These are phyloP conservation scores for Halesus radiatus DNA, from an alignment of 1,140 invertebrate genomes.

Conservation along the genomic window DNA sequence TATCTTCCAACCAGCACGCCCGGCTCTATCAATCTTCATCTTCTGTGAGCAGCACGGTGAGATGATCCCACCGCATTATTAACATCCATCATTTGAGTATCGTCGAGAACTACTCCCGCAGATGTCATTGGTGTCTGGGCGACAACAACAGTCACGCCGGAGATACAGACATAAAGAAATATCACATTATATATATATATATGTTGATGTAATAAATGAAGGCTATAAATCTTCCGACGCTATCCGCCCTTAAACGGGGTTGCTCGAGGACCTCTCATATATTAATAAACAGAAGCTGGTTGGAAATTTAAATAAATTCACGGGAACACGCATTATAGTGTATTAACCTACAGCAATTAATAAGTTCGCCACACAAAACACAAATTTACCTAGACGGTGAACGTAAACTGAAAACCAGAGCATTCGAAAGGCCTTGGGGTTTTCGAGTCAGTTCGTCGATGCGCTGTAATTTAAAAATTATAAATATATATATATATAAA, in stretches of 20 bases:
- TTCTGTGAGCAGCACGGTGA: background rate
- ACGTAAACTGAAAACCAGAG: too few species aligned
- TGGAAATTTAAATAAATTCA: too few species aligned
- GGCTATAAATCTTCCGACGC: slow-evolving; percentile 22
- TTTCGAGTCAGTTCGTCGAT: too few species aligned
- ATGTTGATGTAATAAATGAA: slow-evolving; percentile 33
- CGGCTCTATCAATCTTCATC: slow-evolving; percentile 24
- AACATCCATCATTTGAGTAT: slow-evolving; percentile 13
- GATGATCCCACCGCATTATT: slow-evolving; percentile 23
- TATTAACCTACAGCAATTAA: too few species aligned
- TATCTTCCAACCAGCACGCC: slow-evolving; percentile 1
- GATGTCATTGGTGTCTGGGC: slow-evolving; percentile 3
- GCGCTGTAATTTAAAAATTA: too few species aligned
- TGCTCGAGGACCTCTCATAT: background rate
- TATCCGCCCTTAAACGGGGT: background rate
- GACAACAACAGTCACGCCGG: background rate
- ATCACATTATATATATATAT: background rate
- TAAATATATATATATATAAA: too few species aligned
- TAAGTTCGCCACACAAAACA: too few species aligned
- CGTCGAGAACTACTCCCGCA: background rate
- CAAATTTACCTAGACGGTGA: too few species aligned
- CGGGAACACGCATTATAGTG: too few species aligned
- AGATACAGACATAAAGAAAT: slow-evolving; percentile 28
- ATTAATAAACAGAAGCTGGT: too few species aligned
- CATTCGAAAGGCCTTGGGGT: too few species aligned